These are phyloP conservation scores for Drosophila picticornis DNA, from an alignment of 2,888 invertebrate species.

Conservation along the genomic window DNA sequence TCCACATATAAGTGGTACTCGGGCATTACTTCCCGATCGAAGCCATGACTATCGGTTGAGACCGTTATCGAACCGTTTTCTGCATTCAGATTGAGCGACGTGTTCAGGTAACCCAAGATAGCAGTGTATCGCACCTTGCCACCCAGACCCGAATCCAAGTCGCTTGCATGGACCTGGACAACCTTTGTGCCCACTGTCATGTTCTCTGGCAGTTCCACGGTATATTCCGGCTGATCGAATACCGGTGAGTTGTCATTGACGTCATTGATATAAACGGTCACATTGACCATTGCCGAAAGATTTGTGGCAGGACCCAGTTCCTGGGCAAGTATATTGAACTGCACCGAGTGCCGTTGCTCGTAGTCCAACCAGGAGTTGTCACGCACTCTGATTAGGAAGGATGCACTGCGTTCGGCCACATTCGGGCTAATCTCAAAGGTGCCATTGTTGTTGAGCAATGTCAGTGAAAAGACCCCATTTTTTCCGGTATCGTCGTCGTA, in stretches of 20 bases:
- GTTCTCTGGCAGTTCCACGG: slow-evolving; percentile 92
- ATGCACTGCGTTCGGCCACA: slow-evolving; percentile 91
- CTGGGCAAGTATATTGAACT: slow-evolving; percentile 92
- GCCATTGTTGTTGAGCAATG: slow-evolving; percentile 92
- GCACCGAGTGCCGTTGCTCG: slow-evolving; percentile 91
- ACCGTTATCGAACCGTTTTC: slow-evolving; percentile 93
- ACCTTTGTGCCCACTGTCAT: slow-evolving; percentile 91
- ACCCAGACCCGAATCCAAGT: slow-evolving; percentile 91
- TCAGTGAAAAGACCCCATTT: slow-evolving; percentile 92
- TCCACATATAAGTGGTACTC: slow-evolving; percentile 92
- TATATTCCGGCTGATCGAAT: slow-evolving; percentile 91
- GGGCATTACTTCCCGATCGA: slow-evolving; percentile 93
- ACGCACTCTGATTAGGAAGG: slow-evolving; percentile 93
- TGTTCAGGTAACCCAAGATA: slow-evolving; percentile 91
- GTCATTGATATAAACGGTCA: slow-evolving; percentile 93
- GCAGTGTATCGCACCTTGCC: slow-evolving; percentile 92
- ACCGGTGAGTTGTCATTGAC: slow-evolving; percentile 95
- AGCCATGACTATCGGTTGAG: slow-evolving; percentile 89
- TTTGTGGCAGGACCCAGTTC: slow-evolving; percentile 92
- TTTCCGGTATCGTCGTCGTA: slow-evolving; percentile 93
- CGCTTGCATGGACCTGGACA: slow-evolving; percentile 91
- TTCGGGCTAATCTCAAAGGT: slow-evolving; percentile 95
- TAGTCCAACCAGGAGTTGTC: slow-evolving; percentile 94
- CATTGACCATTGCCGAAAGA: slow-evolving; percentile 90
- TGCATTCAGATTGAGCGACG: slow-evolving; percentile 91